phyloP scores from a whole-genome alignment of 1,140 invertebrate species.

The Pseudomyrmex concolor region DNA sequence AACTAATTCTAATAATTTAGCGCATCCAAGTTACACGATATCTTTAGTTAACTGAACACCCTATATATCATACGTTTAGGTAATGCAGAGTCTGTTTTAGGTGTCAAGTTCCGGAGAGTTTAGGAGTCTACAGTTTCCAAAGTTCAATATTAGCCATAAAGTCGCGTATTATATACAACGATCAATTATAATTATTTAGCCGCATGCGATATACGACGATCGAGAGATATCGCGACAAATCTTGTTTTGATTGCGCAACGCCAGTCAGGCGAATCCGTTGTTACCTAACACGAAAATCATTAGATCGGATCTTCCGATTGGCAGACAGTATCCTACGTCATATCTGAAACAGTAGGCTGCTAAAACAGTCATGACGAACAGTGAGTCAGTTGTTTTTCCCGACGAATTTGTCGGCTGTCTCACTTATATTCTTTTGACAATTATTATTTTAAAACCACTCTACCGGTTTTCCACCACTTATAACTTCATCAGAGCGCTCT shows the following conservation, averaged over 20 bases:
- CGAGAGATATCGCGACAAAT: not conserved
- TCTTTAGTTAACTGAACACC: no score
- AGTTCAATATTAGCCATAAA: not conserved
- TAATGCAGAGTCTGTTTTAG: no score
- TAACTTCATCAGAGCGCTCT: not conserved
- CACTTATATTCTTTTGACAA: no score
- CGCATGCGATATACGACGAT: no score
- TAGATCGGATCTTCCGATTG: not conserved
- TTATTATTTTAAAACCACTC: not conserved
- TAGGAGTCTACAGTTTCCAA: not conserved
- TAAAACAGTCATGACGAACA: no score
- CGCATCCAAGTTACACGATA: no score
- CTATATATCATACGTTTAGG: no score
- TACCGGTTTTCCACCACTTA: not conserved
- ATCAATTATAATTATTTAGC: not conserved
- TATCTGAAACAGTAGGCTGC: not conserved
- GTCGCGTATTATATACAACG: not conserved
- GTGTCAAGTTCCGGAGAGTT: not conserved
- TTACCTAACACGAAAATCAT: conserved; percentile 1
- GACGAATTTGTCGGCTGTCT: no score
- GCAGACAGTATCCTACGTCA: not conserved
- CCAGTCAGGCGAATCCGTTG: not conserved
- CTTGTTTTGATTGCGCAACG: not conserved
- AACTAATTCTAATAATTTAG: no score
- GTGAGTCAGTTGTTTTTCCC: not conserved